Percentiles rank a stretch among this genome's conserved stretches.
phyloP scores from a whole-genome alignment of 2,797 vertebrate species.

The Pelobates cultripes region DNA sequence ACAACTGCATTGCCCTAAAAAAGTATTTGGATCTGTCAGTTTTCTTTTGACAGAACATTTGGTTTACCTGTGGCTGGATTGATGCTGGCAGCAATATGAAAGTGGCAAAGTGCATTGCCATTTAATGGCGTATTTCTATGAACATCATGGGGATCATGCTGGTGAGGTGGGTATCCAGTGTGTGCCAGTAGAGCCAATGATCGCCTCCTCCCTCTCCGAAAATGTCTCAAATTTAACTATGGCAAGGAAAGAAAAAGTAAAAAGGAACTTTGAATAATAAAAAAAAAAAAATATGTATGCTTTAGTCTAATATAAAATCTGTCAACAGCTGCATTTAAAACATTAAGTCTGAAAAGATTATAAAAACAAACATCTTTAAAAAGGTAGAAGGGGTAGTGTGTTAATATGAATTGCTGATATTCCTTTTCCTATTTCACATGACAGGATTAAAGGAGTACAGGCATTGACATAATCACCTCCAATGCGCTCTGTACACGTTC shows the following conservation, averaged over 20 bases:
- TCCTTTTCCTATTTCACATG: background rate
- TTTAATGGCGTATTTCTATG: conserved; percentile 81
- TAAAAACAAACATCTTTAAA: too few relatives aligned
- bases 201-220: conserved; percentile 76
- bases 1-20: too few relatives aligned
- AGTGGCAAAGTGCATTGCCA: conserved; percentile 95
- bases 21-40: too few relatives aligned
- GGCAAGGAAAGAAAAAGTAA: conserved; percentile 32
- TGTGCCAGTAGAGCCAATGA: conserved; percentile 79
- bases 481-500: conserved; percentile 73
- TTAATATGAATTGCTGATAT: too few relatives aligned
- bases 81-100: conserved; percentile 98
- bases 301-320: too few relatives aligned
- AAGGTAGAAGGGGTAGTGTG: too few relatives aligned
- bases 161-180: conserved; percentile 82
- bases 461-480: conserved; percentile 76
- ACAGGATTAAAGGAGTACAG: background rate
- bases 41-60: background rate
- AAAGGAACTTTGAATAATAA: too few relatives aligned
- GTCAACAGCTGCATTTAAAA: too few relatives aligned
- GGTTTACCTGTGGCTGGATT: conserved; percentile 93
- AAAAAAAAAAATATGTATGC: too few relatives aligned
- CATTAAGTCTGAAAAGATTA: too few relatives aligned
- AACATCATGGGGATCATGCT: conserved; percentile 83
- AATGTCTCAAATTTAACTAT: conserved; percentile 83